phyloP scores from a whole-genome alignment of 2,113 vertebrate species.

The Anoplopoma fimbria region DNA sequence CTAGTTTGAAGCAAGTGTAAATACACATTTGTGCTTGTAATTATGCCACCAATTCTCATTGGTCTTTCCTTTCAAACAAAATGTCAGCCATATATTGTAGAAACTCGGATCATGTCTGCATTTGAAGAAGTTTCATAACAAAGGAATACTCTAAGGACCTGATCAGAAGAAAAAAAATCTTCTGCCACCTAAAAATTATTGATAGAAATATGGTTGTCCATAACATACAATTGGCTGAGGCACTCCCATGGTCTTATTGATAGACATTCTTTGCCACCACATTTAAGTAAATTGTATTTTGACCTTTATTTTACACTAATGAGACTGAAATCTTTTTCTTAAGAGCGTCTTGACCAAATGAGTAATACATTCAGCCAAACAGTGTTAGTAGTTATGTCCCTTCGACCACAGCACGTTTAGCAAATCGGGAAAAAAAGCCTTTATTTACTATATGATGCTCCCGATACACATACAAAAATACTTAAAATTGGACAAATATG shows the following conservation, averaged over 20 bases:
- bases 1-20: neutral
- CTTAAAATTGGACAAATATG: neutral
- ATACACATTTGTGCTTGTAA: slow-evolving; percentile 2
- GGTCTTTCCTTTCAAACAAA: neutral
- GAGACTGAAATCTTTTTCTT: neutral
- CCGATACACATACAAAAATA: neutral
- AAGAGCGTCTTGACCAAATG: neutral
- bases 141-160: neutral
- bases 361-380: neutral
- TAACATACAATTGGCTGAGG: neutral
- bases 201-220: neutral
- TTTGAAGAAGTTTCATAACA: neutral
- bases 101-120: neutral
- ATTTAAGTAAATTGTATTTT: slow-evolving; percentile 10
- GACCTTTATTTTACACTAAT: neutral
- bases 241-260: neutral
- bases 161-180: neutral
- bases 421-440: neutral
- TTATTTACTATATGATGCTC: too few species aligned
- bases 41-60: slow-evolving; percentile 32
- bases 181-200: neutral
- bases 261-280: neutral
- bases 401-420: too few species aligned
- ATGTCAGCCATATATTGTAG: neutral
- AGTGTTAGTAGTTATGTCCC: neutral